phyloP scores from a whole-genome alignment of 2,113 vertebrate genomes.

The Polypterus senegalus region DNA sequence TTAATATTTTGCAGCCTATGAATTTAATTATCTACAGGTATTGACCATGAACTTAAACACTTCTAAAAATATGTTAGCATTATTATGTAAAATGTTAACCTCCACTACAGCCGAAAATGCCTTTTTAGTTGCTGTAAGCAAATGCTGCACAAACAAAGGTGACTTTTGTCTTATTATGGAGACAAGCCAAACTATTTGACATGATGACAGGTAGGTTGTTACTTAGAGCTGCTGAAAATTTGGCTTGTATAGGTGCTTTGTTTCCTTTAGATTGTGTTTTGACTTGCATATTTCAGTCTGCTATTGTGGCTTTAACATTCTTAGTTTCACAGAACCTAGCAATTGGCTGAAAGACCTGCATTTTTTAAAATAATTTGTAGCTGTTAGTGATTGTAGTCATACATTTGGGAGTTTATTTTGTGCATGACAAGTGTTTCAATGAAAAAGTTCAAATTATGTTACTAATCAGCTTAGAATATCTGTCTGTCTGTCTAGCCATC shows the following conservation, averaged over 20 bases:
- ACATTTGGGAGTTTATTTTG: too few relatives aligned
- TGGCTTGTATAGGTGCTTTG: slow-evolving; percentile 46
- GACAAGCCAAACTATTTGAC: slow-evolving; percentile 41
- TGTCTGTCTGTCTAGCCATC: too few relatives aligned
- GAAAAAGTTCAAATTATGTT: too few relatives aligned
- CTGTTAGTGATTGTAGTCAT: too few relatives aligned
- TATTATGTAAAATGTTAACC: too few relatives aligned
- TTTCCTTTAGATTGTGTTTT: slow-evolving; percentile 57
- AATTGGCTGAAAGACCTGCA: slow-evolving; percentile 39
- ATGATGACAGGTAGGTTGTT: slow-evolving; percentile 48
- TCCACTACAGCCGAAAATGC: slow-evolving; percentile 13
- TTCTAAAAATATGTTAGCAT: too few relatives aligned
- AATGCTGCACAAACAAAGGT: slow-evolving; percentile 39
- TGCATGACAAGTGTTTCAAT: too few relatives aligned
- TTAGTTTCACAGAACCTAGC: slow-evolving; percentile 49
- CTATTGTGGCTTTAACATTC: slow-evolving; percentile 47
- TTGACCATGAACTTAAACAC: too few relatives aligned
- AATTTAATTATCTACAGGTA: too few relatives aligned
- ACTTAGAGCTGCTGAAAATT: slow-evolving; percentile 47
- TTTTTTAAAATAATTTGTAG: slow-evolving; percentile 15
- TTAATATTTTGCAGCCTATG: too few relatives aligned
- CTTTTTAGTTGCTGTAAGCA: slow-evolving; percentile 32
- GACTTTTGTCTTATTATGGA: slow-evolving; percentile 50
- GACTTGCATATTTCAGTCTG: slow-evolving; percentile 58
- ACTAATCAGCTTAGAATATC: too few relatives aligned